These are phyloP conservation scores for Pachycephala philippinensis DNA, from an alignment of 2,113 vertebrate genomes.

Conservation along the genomic window DNA sequence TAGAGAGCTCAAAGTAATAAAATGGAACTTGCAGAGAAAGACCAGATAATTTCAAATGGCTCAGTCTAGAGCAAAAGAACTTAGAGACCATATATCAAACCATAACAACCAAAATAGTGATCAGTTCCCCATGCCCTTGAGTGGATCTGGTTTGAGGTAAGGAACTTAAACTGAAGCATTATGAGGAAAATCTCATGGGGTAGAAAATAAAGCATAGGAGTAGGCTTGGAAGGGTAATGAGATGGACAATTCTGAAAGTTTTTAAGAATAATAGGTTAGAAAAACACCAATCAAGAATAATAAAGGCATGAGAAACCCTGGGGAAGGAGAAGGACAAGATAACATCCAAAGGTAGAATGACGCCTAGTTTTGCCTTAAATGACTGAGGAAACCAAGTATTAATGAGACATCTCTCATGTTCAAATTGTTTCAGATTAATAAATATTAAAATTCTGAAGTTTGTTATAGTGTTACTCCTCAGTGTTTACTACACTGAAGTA, in stretches of 20 bases:
- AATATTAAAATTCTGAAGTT: neutral
- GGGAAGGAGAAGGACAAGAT: neutral
- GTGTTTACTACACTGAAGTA: neutral
- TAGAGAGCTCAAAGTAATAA: neutral
- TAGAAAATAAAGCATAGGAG: neutral
- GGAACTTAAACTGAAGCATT: neutral
- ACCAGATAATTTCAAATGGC: neutral
- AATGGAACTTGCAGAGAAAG: neutral
- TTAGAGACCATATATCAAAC: neutral
- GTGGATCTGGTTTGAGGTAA: neutral
- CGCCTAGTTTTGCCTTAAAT: neutral
- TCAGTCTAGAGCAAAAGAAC: neutral
- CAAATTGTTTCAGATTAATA: neutral
- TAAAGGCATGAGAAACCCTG: neutral
- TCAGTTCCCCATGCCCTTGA: neutral
- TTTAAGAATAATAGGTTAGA: neutral
- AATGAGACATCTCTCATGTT: neutral
- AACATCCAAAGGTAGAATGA: neutral
- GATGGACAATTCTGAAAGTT: neutral
- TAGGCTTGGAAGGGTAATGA: neutral
- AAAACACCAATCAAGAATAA: neutral
- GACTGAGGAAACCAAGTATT: neutral
- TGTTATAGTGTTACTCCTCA: neutral
- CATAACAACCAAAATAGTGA: neutral
- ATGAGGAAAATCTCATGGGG: neutral